Base-by-base conservation (phyloP, 2,797 vertebrate species). In the Propithecus perrieri region DNA sequence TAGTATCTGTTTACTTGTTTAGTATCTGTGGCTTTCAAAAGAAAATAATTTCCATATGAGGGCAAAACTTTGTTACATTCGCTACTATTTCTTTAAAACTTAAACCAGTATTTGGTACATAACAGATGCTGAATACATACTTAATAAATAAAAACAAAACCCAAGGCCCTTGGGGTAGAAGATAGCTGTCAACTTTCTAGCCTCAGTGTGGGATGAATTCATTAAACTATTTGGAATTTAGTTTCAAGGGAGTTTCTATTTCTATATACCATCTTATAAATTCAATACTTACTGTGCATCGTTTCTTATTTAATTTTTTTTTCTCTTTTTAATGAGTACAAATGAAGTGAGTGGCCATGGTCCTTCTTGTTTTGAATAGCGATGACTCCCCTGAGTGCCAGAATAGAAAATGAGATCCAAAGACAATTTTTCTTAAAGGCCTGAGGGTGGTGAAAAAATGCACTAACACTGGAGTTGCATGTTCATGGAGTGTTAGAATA, bases 301-400 rank as follows among this genome's bases (percentile, higher is more conserved):
- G 28, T 85, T 97, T 88, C 15, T 33, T 38, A n/a, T 65, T 92
- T 57, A n/a, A 4, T 33, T 69, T 30, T 28, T 28, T 71, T 28
- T 46, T 78, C 41, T 75, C 30, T 79, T 88, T 81, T 81, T 91
- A 97, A 97, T 93, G 89, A 96, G 61, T 41, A 76, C 65, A 95
- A 61, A 84, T 95, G 57, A 87, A 94, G 79, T 46, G 85, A 84
- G n/a, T 38, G 53, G 59, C 57, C 46, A 14, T 46, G 33, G 59
- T 46, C n/a, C 48, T 63, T 84, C 43, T 93, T 88, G 59, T 35
- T 95, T 80, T 80, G 41, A 41, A 75, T 10, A 53, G 72, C 85
- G 85, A 88, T 85, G 53, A 46, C 67, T 88, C 85, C 94, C 89
- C 71, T 59, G 85, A 72, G 72, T 76, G 38, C 41, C 80, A 24